Evolutionary conservation across 2,888 invertebrate species (phyloP), one percentile per base, ranked within the genome.

Genomic region (Artemia sinica): DNA sequence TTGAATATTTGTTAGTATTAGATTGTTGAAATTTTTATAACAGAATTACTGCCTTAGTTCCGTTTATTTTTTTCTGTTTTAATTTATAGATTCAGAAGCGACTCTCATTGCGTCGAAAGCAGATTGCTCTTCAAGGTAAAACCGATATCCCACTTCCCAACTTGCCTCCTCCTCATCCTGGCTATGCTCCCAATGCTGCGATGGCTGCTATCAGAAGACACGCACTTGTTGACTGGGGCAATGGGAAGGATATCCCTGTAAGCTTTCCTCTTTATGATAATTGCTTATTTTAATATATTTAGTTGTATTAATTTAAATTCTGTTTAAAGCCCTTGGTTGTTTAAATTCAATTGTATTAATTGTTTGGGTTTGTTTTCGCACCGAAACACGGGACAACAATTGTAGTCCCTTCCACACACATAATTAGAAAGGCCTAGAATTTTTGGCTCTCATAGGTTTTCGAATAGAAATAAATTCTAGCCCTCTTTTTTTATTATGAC

Each of bases 171-270:
- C 84, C 84, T 73, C 85, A 85, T 77, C 86, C 91, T n/a, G 92
- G 91, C 12, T 94, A 94, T 77, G 91, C 89, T 66, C 90, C 88
- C 8, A 93, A 95, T 77, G 97, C 98, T 12, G 98, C 98, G 5
- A 83, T 93, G 72, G 94, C 96, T 74, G 98, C 98, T 0, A 93
- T 98, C 71, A 89, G 93, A 77, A 85, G 97, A 73, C 97, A 97
- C 78, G 91, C 95, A 10, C 63, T 58, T 18, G 83, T 89, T 41
- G 91, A 92, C 74, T 89, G 88, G 79, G 85, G 91, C 73, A 91
- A 91, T 79, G 88, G 89, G 1, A 87, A 91, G 75, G 93, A 94
- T 76, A 81, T 92, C 49, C 88, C 91, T 85, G 90, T 90, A 79
- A 79, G 75, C 52, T 69, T 41, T 41, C 41, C 41, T 41, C 41